phyloP scores from a whole-genome alignment of 2,888 invertebrate genomes.

The Nebria salina region DNA sequence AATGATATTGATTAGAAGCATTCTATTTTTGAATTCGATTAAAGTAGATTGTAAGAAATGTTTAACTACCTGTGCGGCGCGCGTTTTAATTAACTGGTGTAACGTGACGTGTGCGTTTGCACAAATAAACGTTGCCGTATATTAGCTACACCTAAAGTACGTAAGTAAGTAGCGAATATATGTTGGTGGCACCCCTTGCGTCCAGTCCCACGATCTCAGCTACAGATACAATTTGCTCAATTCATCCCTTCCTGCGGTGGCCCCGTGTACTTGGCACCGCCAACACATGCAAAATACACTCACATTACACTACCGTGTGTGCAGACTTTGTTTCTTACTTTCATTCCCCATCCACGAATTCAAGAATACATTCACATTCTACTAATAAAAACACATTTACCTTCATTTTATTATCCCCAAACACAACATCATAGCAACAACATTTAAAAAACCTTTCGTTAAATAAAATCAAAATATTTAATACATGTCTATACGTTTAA shows the following conservation, averaged over 20 bases:
- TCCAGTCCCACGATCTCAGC: conserved; percentile 23
- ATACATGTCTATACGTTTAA: too few species aligned
- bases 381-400: too few species aligned
- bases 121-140: neutral
- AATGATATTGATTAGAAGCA: neutral
- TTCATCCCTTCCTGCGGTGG: conserved; percentile 6
- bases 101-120: conserved; percentile 15
- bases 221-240: conserved; percentile 5
- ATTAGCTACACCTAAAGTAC: neutral
- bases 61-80: neutral
- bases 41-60: neutral
- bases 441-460: too few species aligned
- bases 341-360: neutral
- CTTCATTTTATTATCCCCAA: too few species aligned
- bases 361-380: too few species aligned
- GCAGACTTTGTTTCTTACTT: neutral
- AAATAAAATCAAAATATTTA: too few species aligned
- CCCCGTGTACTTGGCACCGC: conserved; percentile 8
- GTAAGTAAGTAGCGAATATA: neutral
- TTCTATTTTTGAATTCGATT: conserved; percentile 1
- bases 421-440: too few species aligned
- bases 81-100: neutral
- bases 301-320: neutral
- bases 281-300: conserved; percentile 13
- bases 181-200: conserved; percentile 23